phyloP scores from a whole-genome alignment of 2,797 vertebrate genomes.

The Bryconaethiops microstoma region DNA sequence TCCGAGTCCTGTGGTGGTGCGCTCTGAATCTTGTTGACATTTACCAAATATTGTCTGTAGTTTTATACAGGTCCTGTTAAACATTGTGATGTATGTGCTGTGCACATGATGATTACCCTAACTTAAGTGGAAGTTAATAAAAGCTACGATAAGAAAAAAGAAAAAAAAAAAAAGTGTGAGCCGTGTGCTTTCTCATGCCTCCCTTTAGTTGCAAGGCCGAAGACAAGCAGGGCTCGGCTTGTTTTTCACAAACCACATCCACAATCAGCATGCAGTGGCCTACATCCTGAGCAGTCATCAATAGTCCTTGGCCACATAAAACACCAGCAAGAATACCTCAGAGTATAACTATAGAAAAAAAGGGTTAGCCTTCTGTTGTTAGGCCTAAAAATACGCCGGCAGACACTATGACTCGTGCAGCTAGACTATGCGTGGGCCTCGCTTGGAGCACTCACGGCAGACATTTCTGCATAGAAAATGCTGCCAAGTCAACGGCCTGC shows the following conservation, averaged over 20 bases:
- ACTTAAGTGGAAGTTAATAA: slow-evolving; percentile 68
- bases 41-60: slow-evolving; percentile 84
- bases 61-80: slow-evolving; percentile 89
- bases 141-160: slow-evolving; percentile 56
- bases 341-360: slow-evolving; percentile 50
- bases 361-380: slow-evolving; percentile 39
- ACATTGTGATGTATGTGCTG: slow-evolving; percentile 87
- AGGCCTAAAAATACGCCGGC: slow-evolving; percentile 53
- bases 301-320: slow-evolving; percentile 41
- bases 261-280: slow-evolving; percentile 30
- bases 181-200: slow-evolving; percentile 47
- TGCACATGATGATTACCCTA: slow-evolving; percentile 83
- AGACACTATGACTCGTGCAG: slow-evolving; percentile 42
- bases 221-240: slow-evolving; percentile 20
- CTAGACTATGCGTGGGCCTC: slow-evolving; percentile 51
- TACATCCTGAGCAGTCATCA: slow-evolving; percentile 27
- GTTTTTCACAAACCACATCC: slow-evolving; percentile 41
- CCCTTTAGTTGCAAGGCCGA: slow-evolving; percentile 36
- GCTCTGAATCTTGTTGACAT: slow-evolving; percentile 65
- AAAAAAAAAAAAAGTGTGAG: neutral
- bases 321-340: slow-evolving; percentile 50
- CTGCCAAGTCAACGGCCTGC: slow-evolving; percentile 47
- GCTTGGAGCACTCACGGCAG: slow-evolving; percentile 19
- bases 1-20: slow-evolving; percentile 69
- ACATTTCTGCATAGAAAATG: slow-evolving; percentile 44